Evolutionary conservation across 2,113 vertebrate genomes (phyloP).

Genomic region (Nothoprocta perdicaria): DNA sequence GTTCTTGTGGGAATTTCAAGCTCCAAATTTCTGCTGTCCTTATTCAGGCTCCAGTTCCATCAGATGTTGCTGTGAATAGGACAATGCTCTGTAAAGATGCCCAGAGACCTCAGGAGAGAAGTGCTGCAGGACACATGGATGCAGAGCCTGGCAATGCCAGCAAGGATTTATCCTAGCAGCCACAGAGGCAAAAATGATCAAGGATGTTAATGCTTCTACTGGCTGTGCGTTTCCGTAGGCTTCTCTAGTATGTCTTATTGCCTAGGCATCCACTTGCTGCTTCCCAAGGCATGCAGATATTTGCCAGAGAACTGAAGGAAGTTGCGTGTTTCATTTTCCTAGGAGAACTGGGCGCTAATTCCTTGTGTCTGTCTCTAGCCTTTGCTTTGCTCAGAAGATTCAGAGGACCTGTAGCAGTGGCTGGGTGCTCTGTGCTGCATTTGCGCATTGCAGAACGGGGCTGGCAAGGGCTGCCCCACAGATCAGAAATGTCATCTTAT

Average conservation of each 20-base stretch:
- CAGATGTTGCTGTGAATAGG: background rate
- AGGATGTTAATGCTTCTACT: background rate
- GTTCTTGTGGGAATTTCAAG: constrained; percentile 23
- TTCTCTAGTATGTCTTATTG: background rate
- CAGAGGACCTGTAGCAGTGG: background rate
- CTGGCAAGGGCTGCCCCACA: background rate
- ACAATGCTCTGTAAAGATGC: background rate
- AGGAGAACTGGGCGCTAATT: background rate
- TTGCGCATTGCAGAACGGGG: background rate
- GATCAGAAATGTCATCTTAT: background rate
- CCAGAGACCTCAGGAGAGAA: background rate
- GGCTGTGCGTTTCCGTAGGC: background rate
- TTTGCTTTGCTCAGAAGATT: background rate
- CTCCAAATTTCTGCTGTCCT: background rate
- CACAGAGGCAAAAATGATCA: background rate
- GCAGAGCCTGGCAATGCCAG: background rate
- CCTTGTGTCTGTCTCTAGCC: background rate
- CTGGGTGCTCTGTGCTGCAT: background rate
- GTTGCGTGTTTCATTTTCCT: background rate
- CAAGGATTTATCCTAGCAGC: background rate
- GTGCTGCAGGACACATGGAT: background rate
- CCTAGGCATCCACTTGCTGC: background rate
- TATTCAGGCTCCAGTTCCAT: background rate
- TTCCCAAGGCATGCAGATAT: background rate
- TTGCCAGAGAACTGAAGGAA: background rate